Base-by-base conservation (phyloP, 2,113 vertebrate genomes). In the Myotis yumanensis region DNA sequence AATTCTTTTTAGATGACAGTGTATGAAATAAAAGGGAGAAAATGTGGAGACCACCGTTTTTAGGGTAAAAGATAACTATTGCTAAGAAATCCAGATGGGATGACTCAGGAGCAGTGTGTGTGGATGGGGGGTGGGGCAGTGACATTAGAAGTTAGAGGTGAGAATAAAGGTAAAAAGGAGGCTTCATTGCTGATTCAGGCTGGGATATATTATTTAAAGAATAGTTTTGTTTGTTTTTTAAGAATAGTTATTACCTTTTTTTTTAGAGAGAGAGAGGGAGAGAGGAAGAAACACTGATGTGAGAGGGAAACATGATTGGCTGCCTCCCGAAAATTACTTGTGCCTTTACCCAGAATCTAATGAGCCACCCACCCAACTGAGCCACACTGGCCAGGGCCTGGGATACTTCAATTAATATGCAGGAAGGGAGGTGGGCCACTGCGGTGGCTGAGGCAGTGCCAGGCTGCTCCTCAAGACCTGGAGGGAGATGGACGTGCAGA, bases 71-170 rank as follows among this genome's bases (percentile, higher is more conserved):
- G 4, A 88, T 18, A 86, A 57, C 48, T 51, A 9, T 11, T 73
- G 62, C 59, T 95, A 72, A 90, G 66, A 88, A 93, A 48, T 76
- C 64, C 79, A 83, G 76, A 86, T 28, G 75, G 11, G 20, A 35
- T 77, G 46, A 86, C 68, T 94, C 12, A 43, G n/a, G 37, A 75
- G 23, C 62, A 28, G 37, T 15, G 18, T 66, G 23, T 89, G 51
- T 76, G 7, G 14, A 3, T 8, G 7, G 22, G 25, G 16, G 7
- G 4, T 22, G 25, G 16, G 7, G 15, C 30, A 2, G 75, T 40
- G 52, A 37, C 15, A 57, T 54, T 20, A 77, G 76, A 97, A 87
- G 46, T 89, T 20, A 79, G 35, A 76, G 23, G 37, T 35, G 52
- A 93, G 46, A 52, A 68, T 4, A n/a, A 66, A 54, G 51, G 17